Evolutionary conservation across 2,888 invertebrate species (phyloP), one percentile per base, ranked within the genome.

Genomic region (Ophonus ardosiacus): DNA sequence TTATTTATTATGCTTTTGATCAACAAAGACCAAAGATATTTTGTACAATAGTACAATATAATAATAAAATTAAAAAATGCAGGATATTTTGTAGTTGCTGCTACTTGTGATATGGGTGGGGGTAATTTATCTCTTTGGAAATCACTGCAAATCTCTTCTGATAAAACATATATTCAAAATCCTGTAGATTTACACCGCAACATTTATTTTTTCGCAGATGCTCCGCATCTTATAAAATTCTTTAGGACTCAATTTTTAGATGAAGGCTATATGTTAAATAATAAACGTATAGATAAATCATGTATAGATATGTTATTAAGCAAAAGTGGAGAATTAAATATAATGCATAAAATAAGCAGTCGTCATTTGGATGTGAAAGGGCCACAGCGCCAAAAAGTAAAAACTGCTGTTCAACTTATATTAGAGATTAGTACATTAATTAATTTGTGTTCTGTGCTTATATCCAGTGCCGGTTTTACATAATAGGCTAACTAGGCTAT

Each of bases 201-300:
- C 71, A 87, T 43, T 88, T 87, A 84, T 76, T 88, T 51, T 81
- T 63, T 13, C 59, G 88, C 43, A 88, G 87, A 85, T 86, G 88
- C 85, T 82, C 86, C 13, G 8, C 88, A 8, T 87, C 63, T 8
- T 84, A 18, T 24, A 24, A 24, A 24, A 24, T 24, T 24, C 1
- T 24, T 24, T 24, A 24, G 24, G 3, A 24, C 1, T 24, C 24
- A 24, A 2, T 24, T 24, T 24, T 24, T 24, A 24, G 24, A 24
- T 24, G 1, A 24, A 3, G 87, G 87, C 5, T 86, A 87, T 80
- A 7, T n/a, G 15, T 61, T n/a, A 8, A 61, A 61, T 21, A 17
- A 15, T 8, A 61, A 65, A 17, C 17, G 18, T 38, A 74, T 87
- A 15, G 63, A 59, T 15, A 87, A 76, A 78, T 43, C 57, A 15